A percentile compares a stretch with the other conserved stretches of the same genome.
Conservation (phyloP, 2,797 vertebrate species). For the Choloepus didactylus region DNA sequence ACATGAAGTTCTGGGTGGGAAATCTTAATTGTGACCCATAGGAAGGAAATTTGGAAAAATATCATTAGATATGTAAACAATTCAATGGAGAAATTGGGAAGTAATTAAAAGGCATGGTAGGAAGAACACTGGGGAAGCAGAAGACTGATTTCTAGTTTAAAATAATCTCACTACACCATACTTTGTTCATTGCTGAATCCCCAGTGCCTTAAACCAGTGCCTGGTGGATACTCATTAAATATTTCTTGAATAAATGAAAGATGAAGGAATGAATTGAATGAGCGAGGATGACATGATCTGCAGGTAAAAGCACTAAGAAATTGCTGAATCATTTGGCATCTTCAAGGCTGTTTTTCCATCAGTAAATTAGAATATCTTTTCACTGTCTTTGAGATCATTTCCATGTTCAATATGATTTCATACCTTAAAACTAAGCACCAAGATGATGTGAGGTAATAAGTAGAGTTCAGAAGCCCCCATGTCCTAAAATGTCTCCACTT, state of each 20-base stretch:
- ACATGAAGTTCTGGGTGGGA: background rate
- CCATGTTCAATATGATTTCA: background rate
- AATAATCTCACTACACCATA: background rate
- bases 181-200: background rate
- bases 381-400: background rate
- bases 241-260: background rate
- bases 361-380: slow-evolving; percentile 12
- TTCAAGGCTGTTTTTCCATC: background rate
- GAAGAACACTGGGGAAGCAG: background rate
- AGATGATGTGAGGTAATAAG: background rate
- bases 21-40: background rate
- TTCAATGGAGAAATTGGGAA: background rate
- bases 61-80: slow-evolving; percentile 1
- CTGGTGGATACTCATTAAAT: background rate
- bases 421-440: background rate
- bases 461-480: background rate
- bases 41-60: background rate
- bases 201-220: background rate
- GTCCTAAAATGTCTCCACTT: background rate
- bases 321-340: background rate
- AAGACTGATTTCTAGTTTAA: background rate
- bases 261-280: background rate
- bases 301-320: background rate
- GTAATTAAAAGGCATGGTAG: background rate
- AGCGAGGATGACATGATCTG: background rate